Conservation (phyloP, 2,888 invertebrate species). For the Urechis unicinctus region DNA sequence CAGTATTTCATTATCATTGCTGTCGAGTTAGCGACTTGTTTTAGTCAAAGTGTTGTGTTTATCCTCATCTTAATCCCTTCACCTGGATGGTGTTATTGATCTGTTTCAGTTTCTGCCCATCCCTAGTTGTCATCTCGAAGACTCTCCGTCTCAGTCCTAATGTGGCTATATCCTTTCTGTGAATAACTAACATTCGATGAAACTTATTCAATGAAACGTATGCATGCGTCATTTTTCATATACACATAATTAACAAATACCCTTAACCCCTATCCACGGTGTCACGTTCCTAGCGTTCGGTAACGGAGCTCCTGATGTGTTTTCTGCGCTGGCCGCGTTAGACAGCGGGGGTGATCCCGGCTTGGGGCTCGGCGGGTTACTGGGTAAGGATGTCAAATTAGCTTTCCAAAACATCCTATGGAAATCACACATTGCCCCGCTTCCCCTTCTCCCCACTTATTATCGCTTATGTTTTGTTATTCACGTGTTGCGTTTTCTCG, state of each 20-base stretch:
- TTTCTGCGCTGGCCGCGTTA: conserved; percentile 58
- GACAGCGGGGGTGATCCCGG: conserved; percentile 46
- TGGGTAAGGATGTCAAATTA: conserved; percentile 9
- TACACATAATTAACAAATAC: background rate
- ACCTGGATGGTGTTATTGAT: no score
- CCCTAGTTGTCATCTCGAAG: conserved; percentile 50
- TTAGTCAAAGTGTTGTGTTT: no score
- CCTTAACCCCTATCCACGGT: conserved; percentile 46
- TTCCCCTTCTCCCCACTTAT: background rate
- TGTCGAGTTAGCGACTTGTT: background rate
- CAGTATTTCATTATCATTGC: background rate
- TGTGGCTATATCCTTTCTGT: conserved; percentile 47
- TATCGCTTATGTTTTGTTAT: background rate
- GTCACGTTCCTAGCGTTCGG: conserved; percentile 66
- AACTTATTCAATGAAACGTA: no score
- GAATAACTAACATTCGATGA: no score
- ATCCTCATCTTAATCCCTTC: no score
- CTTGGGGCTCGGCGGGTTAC: conserved; percentile 44
- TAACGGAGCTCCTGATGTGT: conserved; percentile 66
- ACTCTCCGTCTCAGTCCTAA: conserved; percentile 51
- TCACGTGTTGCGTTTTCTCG: no score
- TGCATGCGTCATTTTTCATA: no score
- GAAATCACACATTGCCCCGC: background rate
- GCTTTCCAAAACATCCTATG: background rate
- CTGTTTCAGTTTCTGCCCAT: conserved; percentile 46